Evolutionary conservation across 2,888 invertebrate genomes (phyloP), one percentile per base, ranked within the genome.

Genomic region (Cremastinae sp.): DNA sequence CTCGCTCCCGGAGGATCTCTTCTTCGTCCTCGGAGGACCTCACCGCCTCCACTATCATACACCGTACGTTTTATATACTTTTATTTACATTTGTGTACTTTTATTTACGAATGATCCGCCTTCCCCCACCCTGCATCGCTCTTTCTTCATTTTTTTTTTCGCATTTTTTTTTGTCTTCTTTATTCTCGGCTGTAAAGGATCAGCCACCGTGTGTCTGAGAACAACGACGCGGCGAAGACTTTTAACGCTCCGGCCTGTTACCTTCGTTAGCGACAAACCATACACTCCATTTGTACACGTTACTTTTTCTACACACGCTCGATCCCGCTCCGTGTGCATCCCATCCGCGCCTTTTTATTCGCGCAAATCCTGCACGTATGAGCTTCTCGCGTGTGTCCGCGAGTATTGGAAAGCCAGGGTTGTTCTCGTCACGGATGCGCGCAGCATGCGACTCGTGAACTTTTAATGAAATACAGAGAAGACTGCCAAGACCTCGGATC

Each of bases 261-360:
- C 76, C 76, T 76, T 76, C 76, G 73, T 76, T 76, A 76, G 76
- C 65, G 69, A 69, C 73, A 73, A 73, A 76, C 72, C 58, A 62
- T 64, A 45, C 35, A 66, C 43, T 35, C 56, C 28, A 22, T 14
- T 10, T 55, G 37, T 35, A 56, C 9, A 10, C 22, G n/a, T 53
- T 14, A 53, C 22, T 43, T 41, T 22, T 41, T 65, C 12, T 56
- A 51, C 18, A 12, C 37, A 45, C 18, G 18, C 47, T 58, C 20
- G 28, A n/a, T n/a, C 28, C 28, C 28, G 28, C 5, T 5, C 28
- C 28, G 28, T 28, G 37, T 45, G 59, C 59, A 28, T 12, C 41
- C 20, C 45, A 58, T 37, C 10, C 64, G 64, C 28, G n/a, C 28
- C 5, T 28, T 28, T 28, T 28, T 28, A 28, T 28, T 28, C 28